These are phyloP conservation scores for Chelon auratus DNA, from an alignment of 2,797 vertebrate genomes.

Conservation along the genomic window DNA sequence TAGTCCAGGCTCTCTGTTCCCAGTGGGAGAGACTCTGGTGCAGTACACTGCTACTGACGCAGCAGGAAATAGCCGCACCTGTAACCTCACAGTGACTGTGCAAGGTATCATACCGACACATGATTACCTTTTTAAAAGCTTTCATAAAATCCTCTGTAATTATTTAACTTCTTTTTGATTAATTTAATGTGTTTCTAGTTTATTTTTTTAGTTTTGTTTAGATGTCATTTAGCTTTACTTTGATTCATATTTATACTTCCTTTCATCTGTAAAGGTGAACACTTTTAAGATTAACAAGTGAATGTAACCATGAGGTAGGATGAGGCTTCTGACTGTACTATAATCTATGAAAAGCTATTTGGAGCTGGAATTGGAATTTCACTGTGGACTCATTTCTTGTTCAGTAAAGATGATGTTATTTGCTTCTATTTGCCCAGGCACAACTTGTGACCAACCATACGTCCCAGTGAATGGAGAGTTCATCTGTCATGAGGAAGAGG, in stretches of 20 bases:
- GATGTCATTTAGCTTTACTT: too few species aligned
- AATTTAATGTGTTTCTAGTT: too few species aligned
- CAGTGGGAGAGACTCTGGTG: conserved; percentile 90
- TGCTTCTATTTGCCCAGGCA: conserved; percentile 76
- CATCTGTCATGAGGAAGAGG: conserved; percentile 85
- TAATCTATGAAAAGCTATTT: too few species aligned
- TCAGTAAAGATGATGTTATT: not conserved
- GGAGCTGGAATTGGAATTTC: not conserved
- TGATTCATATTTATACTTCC: too few species aligned
- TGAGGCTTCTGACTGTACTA: too few species aligned
- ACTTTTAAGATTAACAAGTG: too few species aligned
- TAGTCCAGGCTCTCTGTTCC: conserved; percentile 88
- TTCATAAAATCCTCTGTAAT: too few species aligned
- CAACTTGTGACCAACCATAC: conserved; percentile 91
- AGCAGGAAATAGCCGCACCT: conserved; percentile 93
- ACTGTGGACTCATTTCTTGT: not conserved
- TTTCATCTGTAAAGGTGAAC: too few species aligned
- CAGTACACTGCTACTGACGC: conserved; percentile 90
- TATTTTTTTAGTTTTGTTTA: too few species aligned
- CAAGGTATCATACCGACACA: conserved; percentile 83
- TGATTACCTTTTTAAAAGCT: too few species aligned
- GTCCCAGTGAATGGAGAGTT: conserved; percentile 92
- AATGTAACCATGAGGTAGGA: too few species aligned
- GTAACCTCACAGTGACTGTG: conserved; percentile 91
- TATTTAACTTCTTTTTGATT: not conserved